Percentiles rank a stretch among this genome's conserved stretches.
phyloP scores from a whole-genome alignment of 2,113 vertebrate species.

The Cathartes aura region DNA sequence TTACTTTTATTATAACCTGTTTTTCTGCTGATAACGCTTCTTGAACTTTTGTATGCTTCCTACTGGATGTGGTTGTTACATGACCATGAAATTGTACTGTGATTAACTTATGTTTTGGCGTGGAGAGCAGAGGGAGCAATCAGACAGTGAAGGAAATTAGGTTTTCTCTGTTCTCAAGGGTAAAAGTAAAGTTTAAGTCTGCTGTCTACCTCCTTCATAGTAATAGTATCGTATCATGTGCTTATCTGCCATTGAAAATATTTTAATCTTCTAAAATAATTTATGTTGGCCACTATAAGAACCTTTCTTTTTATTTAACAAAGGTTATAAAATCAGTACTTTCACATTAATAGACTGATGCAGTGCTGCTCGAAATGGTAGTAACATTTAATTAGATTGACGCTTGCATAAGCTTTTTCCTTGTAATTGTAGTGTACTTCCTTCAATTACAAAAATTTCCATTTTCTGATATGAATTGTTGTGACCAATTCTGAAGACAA shows the following conservation, averaged over 20 bases:
- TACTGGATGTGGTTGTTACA: not conserved
- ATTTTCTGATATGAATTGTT: not conserved
- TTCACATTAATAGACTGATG: not conserved
- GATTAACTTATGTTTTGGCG: not conserved
- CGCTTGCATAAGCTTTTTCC: not conserved
- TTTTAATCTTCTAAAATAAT: not conserved
- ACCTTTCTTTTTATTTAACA: not conserved
- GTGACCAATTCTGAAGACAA: not conserved
- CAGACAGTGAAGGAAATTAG: not conserved
- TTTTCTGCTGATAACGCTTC: not conserved
- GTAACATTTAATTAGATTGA: not conserved
- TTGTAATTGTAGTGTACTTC: not conserved
- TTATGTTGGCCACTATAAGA: rapidly evolving
- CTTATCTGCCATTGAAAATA: not conserved
- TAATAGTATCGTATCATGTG: not conserved
- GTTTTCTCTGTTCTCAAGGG: not conserved
- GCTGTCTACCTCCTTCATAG: not conserved
- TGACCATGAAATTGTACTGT: not conserved
- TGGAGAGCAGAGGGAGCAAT: not conserved
- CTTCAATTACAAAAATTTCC: not conserved
- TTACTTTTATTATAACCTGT: not conserved
- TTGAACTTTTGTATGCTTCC: not conserved
- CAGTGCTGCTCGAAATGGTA: not conserved
- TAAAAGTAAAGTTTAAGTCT: not conserved
- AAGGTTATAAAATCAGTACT: not conserved